These are phyloP conservation scores for Oreohelix idahoensis DNA, from an alignment of 1,140 invertebrate species.

Conservation along the genomic window DNA sequence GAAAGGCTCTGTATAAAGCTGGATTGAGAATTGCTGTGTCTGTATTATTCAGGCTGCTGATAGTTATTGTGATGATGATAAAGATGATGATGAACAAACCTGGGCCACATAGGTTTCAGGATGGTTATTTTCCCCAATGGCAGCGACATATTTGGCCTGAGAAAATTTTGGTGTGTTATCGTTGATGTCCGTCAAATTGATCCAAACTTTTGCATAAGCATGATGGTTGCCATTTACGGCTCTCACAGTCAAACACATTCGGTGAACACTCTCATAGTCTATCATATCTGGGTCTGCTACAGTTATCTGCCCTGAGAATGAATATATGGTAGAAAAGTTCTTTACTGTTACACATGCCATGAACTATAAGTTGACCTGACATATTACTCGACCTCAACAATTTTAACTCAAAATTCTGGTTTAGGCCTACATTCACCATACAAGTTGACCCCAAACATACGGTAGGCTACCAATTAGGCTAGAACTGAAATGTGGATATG, in stretches of 20 bases:
- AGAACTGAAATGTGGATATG: too few species aligned
- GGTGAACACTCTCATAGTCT: slow-evolving; percentile 84
- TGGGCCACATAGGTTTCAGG: slow-evolving; percentile 65
- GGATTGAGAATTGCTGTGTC: too few species aligned
- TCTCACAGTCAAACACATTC: slow-evolving; percentile 76
- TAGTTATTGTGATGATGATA: too few species aligned
- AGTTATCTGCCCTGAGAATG: slow-evolving; percentile 80
- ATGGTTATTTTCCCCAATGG: slow-evolving; percentile 61
- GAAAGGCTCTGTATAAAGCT: too few species aligned
- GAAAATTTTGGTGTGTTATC: slow-evolving; percentile 70
- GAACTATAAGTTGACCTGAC: too few species aligned
- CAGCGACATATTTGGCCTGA: slow-evolving; percentile 62
- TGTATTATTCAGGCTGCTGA: too few species aligned
- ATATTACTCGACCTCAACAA: too few species aligned
- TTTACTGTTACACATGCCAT: too few species aligned
- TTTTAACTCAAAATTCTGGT: too few species aligned
- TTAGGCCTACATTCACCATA: too few species aligned
- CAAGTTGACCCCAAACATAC: too few species aligned
- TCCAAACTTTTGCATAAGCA: slow-evolving; percentile 61
- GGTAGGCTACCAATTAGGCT: too few species aligned
- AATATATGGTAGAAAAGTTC: background rate
- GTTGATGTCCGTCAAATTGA: slow-evolving; percentile 65
- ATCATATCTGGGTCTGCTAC: slow-evolving; percentile 83
- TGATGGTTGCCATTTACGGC: slow-evolving; percentile 65
- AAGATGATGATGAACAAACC: slow-evolving; percentile 40